These are phyloP conservation scores for Pelecanus crispus DNA, from an alignment of 2,113 vertebrate species.

Conservation along the genomic window DNA sequence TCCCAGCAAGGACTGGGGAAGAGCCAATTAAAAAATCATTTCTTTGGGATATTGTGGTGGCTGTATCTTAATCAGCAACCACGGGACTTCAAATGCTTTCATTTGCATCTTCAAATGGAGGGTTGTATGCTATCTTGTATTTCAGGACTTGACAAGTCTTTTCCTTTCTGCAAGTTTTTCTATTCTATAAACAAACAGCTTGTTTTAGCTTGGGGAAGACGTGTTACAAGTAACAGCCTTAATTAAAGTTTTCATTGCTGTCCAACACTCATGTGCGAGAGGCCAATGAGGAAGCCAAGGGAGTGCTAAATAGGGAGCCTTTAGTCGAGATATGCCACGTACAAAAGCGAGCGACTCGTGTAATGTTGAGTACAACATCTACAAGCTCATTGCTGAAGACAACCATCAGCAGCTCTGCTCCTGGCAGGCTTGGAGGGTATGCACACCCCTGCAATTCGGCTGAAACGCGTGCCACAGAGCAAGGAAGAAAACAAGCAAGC, in stretches of 20 bases:
- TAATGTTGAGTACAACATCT: background rate
- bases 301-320: background rate
- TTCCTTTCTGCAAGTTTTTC: background rate
- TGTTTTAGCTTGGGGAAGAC: background rate
- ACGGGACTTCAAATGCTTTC: background rate
- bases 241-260: background rate
- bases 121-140: background rate
- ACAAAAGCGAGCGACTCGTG: accelerated
- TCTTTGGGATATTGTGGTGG: background rate
- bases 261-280: background rate
- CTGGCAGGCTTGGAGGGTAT: background rate
- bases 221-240: background rate
- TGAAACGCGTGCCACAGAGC: background rate
- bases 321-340: background rate
- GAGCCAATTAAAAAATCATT: background rate
- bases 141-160: background rate
- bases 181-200: background rate
- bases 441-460: background rate
- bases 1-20: background rate
- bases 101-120: background rate
- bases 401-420: background rate
- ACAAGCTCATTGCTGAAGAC: background rate
- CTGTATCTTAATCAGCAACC: background rate
- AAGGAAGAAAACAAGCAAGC: background rate
- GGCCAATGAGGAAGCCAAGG: background rate